phyloP scores from a whole-genome alignment of 2,797 vertebrate species.

The Lacerta viridis region DNA sequence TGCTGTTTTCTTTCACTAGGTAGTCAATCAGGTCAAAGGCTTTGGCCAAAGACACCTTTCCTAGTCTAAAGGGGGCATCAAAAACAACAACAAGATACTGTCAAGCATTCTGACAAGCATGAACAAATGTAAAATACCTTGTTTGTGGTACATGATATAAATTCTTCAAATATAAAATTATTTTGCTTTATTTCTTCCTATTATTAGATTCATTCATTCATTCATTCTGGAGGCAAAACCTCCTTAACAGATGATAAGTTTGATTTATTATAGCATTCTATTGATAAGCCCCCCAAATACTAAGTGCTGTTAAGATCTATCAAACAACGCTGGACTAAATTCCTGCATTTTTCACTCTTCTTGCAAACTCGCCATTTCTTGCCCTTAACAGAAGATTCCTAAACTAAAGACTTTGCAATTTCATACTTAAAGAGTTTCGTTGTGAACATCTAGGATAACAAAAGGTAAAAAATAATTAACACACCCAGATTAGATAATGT shows the following conservation, averaged over 20 bases:
- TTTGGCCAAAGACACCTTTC: constrained; percentile 84
- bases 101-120: not conserved
- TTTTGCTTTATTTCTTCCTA: constrained; percentile 14
- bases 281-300: not conserved
- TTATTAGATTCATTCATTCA: not conserved
- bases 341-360: not conserved
- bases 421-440: not conserved
- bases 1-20: constrained; percentile 84
- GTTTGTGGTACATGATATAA: not conserved
- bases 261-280: not conserved
- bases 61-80: constrained; percentile 81
- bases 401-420: not conserved
- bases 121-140: not conserved
- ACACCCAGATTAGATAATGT: not conserved
- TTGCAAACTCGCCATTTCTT: not conserved
- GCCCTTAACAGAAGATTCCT: not conserved
- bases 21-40: constrained; percentile 87
- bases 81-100: constrained; percentile 37
- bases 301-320: not conserved
- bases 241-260: not conserved
- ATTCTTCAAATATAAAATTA: not conserved
- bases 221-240: not conserved
- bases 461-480: not conserved
- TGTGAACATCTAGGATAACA: not conserved
- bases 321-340: not conserved